Base-by-base conservation (phyloP, 2,113 vertebrate genomes). In the Engystomops pustulosus region DNA sequence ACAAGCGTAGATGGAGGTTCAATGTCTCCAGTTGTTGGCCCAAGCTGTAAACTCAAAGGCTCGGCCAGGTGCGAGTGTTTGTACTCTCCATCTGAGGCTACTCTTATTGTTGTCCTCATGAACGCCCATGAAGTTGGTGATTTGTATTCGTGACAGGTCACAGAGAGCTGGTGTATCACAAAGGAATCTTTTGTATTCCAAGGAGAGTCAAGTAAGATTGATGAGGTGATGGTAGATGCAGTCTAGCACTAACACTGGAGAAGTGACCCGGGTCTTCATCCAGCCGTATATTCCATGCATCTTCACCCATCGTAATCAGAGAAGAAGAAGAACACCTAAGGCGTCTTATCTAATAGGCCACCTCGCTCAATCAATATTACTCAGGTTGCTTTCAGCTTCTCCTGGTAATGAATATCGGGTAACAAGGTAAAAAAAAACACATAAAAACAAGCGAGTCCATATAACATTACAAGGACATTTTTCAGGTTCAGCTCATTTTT, bases 161-260 rank as follows among this genome's bases (percentile, higher is more conserved):
- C 74, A 49, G 17, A 55, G 23, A 69, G 58, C 53, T 65, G 36
- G 60, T 55, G 60, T 25, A 55, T 78, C 14, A 78, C 62, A 84
- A 84, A 84, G 62, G 55, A 69, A 84, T 77, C 82, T 78, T n/a
- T 78, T 84, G 82, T 84, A 14, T 47, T 53, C 47, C 10, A 12
- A 65, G n/a, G 71, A 68, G 82, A 78, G 44, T 27, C 58, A 18
- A 32, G 30, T 49, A 84, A 84, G 74, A 84, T 84, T 84, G 74
- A 84, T 84, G 62, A 36, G 12, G 30, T 23, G 32, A 82, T 72
- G 34, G 49, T 60, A 65, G 81, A 62, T 15, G 69, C 67, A 23
- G 32, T 25, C 51, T 15, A 32, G 11, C 17, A 36, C 62, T 36
- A 44, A 53, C 45, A n/a, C 20, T 2, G 34, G 74, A 49, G 71